Evolutionary conservation across 2,888 invertebrate genomes (phyloP).

Genomic region (Anticlea derivata): DNA sequence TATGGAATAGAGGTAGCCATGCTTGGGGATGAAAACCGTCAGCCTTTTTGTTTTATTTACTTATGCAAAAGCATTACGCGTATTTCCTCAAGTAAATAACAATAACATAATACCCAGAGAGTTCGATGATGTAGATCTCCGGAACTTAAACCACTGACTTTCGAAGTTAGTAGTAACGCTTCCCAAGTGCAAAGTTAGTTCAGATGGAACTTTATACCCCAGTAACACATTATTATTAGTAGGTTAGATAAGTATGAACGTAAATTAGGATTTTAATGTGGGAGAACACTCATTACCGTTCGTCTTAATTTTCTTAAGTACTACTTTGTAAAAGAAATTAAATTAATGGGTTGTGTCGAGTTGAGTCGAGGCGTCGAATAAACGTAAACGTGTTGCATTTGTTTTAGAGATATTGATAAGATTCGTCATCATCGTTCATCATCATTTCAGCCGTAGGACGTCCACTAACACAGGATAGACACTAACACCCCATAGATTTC

Average conservation of each 20-base stretch:
- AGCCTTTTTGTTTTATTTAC: too few species aligned
- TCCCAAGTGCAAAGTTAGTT: slow-evolving; percentile 19
- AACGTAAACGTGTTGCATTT: too few species aligned
- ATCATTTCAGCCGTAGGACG: too few species aligned
- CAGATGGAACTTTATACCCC: slow-evolving; percentile 12
- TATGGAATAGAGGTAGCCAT: too few species aligned
- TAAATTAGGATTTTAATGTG: slow-evolving; percentile 21
- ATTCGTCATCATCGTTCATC: too few species aligned
- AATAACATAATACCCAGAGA: not conserved
- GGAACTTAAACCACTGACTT: not conserved
- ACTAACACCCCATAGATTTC: too few species aligned
- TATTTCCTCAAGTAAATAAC: too few species aligned
- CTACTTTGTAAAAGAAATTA: slow-evolving; percentile 5
- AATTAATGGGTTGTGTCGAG: not conserved
- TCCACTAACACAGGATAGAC: too few species aligned
- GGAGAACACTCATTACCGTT: slow-evolving; percentile 15
- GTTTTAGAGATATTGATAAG: too few species aligned
- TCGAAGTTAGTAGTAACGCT: slow-evolving; percentile 18
- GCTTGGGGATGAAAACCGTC: too few species aligned
- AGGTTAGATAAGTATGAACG: not conserved
- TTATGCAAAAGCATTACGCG: too few species aligned
- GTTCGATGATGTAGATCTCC: slow-evolving; percentile 1
- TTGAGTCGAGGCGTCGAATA: not conserved
- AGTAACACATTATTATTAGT: slow-evolving; percentile 16
- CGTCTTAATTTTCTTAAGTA: slow-evolving; percentile 20